Evolutionary conservation across 2,113 vertebrate genomes (phyloP).

Genomic region (Spea bombifrons): DNA sequence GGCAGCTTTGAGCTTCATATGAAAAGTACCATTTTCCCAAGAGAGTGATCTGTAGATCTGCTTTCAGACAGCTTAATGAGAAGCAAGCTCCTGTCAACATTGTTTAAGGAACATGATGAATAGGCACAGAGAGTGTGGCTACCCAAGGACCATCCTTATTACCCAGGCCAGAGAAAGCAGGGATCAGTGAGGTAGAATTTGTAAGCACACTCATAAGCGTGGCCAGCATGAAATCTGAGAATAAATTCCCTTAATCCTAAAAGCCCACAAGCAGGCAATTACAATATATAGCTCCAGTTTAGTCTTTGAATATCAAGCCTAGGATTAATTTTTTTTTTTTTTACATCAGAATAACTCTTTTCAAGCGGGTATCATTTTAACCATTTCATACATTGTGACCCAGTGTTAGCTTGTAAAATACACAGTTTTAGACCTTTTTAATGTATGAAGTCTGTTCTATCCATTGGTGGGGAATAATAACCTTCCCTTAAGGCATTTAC

Average conservation of each 20-base stretch:
- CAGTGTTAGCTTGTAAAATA: background rate
- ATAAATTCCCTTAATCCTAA: conserved; percentile 23
- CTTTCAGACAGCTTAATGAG: conserved; percentile 64
- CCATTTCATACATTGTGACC: background rate
- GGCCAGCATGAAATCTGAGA: conserved; percentile 26
- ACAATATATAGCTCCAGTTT: background rate
- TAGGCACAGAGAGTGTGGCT: conserved; percentile 48
- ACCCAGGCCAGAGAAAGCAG: conserved; percentile 10
- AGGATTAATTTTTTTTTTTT: conserved; percentile 32
- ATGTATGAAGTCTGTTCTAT: too few relatives aligned
- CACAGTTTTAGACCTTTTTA: too few relatives aligned
- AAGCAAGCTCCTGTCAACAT: conserved; percentile 58
- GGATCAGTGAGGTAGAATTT: conserved; percentile 1
- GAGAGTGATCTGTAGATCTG: conserved; percentile 55
- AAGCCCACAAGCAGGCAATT: conserved; percentile 36
- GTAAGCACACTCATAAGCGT: conserved; percentile 20
- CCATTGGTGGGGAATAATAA: too few relatives aligned
- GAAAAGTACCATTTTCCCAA: conserved; percentile 64
- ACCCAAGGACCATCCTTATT: conserved; percentile 42
- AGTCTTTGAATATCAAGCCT: conserved; percentile 21
- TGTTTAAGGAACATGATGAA: conserved; percentile 58
- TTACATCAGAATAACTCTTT: conserved; percentile 4
- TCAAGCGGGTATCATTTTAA: conserved; percentile 2
- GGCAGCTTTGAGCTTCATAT: conserved; percentile 58
- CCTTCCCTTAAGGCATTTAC: too few relatives aligned